phyloP scores from a whole-genome alignment of 2,797 vertebrate species.

The Cirrhinus mrigala region DNA sequence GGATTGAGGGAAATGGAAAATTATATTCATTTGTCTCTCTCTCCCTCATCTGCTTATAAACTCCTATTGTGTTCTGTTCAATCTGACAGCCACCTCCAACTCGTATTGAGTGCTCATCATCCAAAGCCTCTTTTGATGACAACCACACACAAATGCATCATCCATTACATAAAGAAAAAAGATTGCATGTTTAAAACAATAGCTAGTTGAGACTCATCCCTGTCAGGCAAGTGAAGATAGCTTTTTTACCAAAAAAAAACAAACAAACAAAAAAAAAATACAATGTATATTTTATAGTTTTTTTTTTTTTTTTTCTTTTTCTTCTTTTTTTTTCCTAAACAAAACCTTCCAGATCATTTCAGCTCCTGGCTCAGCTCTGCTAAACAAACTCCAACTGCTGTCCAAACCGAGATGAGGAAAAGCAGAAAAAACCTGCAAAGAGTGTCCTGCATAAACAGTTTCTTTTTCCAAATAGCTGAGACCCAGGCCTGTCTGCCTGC shows the following conservation, averaged over 20 bases:
- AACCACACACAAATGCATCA: neutral
- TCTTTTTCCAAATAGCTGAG: conserved; percentile 21
- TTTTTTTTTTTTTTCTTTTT: neutral
- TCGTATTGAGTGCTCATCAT: neutral
- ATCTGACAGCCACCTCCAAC: neutral
- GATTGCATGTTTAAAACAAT: conserved; percentile 29
- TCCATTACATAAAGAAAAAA: neutral
- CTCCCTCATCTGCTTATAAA: neutral
- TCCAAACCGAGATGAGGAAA: conserved; percentile 21
- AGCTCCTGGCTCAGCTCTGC: conserved; percentile 9
- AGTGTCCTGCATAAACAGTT: neutral
- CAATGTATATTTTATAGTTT: neutral
- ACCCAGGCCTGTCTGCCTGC: conserved; percentile 12
- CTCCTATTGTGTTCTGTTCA: neutral
- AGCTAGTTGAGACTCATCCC: conserved; percentile 4
- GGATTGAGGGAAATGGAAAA: neutral
- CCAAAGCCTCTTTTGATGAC: neutral
- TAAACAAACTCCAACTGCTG: conserved; percentile 18
- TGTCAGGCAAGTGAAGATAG: neutral
- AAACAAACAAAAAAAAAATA: neutral
- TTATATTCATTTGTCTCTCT: neutral
- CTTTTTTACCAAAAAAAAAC: no score
- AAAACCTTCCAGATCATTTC: conserved; percentile 15
- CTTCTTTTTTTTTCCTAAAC: neutral
- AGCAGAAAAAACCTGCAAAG: neutral